Base-by-base conservation (phyloP, 2,888 invertebrate genomes). In the Cistogaster globosa region DNA sequence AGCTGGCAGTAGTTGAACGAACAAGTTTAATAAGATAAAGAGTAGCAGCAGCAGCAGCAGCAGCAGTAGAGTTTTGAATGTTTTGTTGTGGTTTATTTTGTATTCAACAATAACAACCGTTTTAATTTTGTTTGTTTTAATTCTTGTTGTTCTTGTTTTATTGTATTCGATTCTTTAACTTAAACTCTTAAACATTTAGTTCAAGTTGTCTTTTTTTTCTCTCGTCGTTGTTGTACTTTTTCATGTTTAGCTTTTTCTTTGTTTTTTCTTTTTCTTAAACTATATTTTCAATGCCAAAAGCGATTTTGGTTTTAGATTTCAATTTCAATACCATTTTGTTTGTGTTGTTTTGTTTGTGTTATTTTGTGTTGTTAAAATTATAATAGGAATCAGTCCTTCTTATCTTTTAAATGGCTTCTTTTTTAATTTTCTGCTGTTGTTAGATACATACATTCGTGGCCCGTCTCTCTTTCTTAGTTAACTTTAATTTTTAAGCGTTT, bases 221-320 rank as follows among this genome's bases (percentile, higher is more conserved):
- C 2, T 12, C 67, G 20, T 69, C 42, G 26, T 9, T 63, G 32
- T 68, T 45, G 62, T 68, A 51, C 63, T 36, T 75, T 78, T 71
- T 83, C 68, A 65, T 74, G 68, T 62, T 75, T 79, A 60, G 45
- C 38, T 77, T 79, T 51, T 55, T 8, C 65, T 20, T 75, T 51
- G 8, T 63, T 62, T 57, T 84, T 57, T 62, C 16, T 20, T 72
- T 84, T 85, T 78, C 69, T 80, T 72, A 67, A 79, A 75, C 62
- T 78, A 71, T 83, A 83, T 87, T 86, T 87, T 82, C 87, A 88
- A 87, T 87, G 86, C 87, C 88, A 86, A 86, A 86, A 83, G 86
- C 84, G 80, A 83, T 83, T 87, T 87, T 62, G 83, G 88, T 87
- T 88, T 88, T 86, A 86, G 86, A 86, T 87, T 88, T 88, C 87